Evolutionary conservation across 2,797 vertebrate genomes (phyloP), one percentile per base, ranked within the genome.

Genomic region (Anomalospiza imberbis): DNA sequence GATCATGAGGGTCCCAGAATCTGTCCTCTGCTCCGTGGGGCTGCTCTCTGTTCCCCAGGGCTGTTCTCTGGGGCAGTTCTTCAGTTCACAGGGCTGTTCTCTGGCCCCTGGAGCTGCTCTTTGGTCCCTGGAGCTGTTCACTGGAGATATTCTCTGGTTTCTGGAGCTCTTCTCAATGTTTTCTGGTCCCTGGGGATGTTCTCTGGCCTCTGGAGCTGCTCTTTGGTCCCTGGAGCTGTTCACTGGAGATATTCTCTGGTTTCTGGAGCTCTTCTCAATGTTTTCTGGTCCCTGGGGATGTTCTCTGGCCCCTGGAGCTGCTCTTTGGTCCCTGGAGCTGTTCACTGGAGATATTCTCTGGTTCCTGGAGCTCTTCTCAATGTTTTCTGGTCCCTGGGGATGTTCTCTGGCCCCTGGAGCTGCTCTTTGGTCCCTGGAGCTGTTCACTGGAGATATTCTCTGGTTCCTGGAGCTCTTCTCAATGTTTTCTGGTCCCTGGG

Each of bases 171-270:
- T 13, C 12, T 17, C 16, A 8, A 6, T 34, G 36, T 32, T 63
- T 14, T 62, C 34, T 36, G 24, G 1, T 45, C 34, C 34, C 34
- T 34, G 34, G 34, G 34, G 34, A 7, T 34, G 34, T 34, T 34
- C 34, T 34, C 34, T 34, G 34, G 34, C 34, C 42, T 6, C 13
- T 7, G 10, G 34, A 3, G 12, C 2, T 32, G 50, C n/a, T 44
- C 18, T 34, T 8, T 21, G 9, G 0, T 12, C 40, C 2, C 18
- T 17, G 3, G 14, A 2, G 6, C 3, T 34, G 18, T 21, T 44
- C 17, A 20, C 31, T n/a, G 32, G 54, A 2, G 20, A 13, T 66
- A 20, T 3, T 11, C 19, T 14, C 28, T 25, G 11, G 12, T 57
- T 6, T 8, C 8, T 28, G 61, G 31, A 15, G 32, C 3, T 65